Evolutionary conservation across 1,140 invertebrate species (phyloP).

Genomic region (Saxidomus purpurata): DNA sequence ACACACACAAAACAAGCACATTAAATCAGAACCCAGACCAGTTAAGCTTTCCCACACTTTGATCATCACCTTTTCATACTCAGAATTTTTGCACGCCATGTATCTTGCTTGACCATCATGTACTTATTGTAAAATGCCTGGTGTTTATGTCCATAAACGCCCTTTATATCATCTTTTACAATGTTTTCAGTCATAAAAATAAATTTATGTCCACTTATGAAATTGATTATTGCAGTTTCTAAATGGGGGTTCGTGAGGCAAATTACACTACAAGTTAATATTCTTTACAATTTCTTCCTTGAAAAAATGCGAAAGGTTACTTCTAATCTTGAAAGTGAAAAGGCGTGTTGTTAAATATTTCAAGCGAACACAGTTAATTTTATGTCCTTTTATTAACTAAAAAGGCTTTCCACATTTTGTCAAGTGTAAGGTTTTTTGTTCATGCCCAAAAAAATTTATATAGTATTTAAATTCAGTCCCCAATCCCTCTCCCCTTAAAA

Average conservation of each 20-base stretch:
- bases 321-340: no score
- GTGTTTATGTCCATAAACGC: conserved; percentile 22
- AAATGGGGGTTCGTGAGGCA: background rate
- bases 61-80: conserved; percentile 3
- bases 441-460: no score
- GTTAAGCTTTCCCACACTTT: conserved; percentile 13
- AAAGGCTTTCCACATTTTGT: no score
- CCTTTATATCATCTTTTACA: conserved; percentile 9
- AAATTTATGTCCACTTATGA: conserved; percentile 41
- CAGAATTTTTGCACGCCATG: conserved; percentile 9
- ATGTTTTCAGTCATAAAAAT: conserved; percentile 25
- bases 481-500: no score
- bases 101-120: conserved; percentile 33
- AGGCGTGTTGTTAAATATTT: no score
- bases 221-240: conserved; percentile 4
- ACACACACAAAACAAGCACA: background rate
- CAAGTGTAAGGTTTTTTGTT: no score
- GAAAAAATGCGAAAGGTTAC: background rate
- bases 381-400: no score
- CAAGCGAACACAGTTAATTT: no score
- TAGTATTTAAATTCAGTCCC: no score
- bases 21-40: background rate
- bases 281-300: background rate
- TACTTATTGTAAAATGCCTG: background rate
- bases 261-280: background rate